phyloP scores from a whole-genome alignment of 2,888 invertebrate species.

The Melanophora roralis region DNA sequence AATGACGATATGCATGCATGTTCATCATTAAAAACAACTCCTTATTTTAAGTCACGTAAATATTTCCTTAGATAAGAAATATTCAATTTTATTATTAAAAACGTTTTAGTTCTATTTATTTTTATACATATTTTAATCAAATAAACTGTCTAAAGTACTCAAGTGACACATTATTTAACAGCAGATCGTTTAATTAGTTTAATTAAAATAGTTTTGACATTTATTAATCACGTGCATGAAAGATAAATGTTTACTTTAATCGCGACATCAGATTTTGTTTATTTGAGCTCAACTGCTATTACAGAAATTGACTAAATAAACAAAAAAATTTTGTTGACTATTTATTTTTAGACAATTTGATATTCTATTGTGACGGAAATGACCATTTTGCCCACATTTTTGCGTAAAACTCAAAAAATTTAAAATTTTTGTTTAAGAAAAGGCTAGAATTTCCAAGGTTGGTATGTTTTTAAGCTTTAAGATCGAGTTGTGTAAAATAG shows the following conservation, averaged over 20 bases:
- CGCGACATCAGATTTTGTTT: constrained; percentile 8
- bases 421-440: too few relatives aligned
- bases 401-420: too few relatives aligned
- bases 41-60: background rate
- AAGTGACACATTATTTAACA: background rate
- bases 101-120: background rate
- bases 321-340: too few relatives aligned
- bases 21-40: background rate
- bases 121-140: background rate
- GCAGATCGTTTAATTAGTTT: constrained; percentile 15
- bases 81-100: too few relatives aligned
- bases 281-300: background rate
- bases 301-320: background rate
- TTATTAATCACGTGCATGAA: constrained; percentile 19
- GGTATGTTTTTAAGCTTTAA: too few relatives aligned
- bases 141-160: background rate
- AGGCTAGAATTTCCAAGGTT: too few relatives aligned
- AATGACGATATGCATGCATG: too few relatives aligned
- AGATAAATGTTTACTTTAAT: background rate
- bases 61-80: background rate
- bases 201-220: background rate
- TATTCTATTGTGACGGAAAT: too few relatives aligned
- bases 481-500: too few relatives aligned
- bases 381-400: too few relatives aligned
- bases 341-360: too few relatives aligned